Conservation (phyloP, 1,140 invertebrate genomes). For the Dolichoris vasculosae region DNA sequence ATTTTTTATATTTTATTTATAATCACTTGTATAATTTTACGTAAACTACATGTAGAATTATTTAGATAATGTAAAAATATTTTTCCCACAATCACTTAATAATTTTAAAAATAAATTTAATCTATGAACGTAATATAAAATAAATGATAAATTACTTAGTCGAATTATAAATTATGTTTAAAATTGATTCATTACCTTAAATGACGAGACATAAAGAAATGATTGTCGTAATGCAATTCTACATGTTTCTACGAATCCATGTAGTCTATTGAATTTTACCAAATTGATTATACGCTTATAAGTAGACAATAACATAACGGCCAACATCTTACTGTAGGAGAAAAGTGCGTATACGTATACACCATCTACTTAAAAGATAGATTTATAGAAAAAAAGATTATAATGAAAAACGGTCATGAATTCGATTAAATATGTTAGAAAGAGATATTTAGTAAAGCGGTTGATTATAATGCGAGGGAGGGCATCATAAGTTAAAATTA, state of each 20-base stretch:
- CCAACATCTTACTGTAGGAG: not conserved
- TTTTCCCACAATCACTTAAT: too few relatives aligned
- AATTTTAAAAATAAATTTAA: too few relatives aligned
- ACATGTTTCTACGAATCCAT: not conserved
- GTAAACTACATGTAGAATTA: too few relatives aligned
- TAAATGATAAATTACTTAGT: too few relatives aligned
- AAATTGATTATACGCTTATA: not conserved
- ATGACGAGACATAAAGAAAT: not conserved
- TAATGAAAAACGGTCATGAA: not conserved
- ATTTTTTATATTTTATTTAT: too few relatives aligned
- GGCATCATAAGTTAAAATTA: not conserved
- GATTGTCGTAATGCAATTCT: not conserved
- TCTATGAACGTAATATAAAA: too few relatives aligned
- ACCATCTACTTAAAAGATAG: conserved; percentile 13
- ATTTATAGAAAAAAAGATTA: conserved; percentile 38
- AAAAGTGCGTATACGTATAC: not conserved
- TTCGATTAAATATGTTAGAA: conserved; percentile 8
- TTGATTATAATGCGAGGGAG: conserved; percentile 30
- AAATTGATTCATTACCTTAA: too few relatives aligned
- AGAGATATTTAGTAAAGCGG: not conserved
- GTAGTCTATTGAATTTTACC: not conserved
- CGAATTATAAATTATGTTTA: too few relatives aligned
- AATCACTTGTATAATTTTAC: too few relatives aligned
- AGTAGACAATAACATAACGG: not conserved
- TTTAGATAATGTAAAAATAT: too few relatives aligned